Evolutionary conservation across 2,797 vertebrate genomes (phyloP).

Genomic region (Myoxocephalus aenaeus): DNA sequence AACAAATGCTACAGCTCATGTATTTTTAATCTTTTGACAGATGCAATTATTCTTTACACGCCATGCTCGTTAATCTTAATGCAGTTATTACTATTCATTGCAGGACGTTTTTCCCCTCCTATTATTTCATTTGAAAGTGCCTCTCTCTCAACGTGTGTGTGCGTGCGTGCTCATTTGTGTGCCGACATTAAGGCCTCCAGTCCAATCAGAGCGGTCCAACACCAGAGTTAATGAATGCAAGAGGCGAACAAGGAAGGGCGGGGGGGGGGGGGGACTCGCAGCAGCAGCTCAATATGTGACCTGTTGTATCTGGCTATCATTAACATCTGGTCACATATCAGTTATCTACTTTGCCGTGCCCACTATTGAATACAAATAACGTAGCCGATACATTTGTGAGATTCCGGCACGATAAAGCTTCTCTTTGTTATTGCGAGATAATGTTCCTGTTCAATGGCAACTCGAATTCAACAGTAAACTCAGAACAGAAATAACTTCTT

Average conservation of each 20-base stretch:
- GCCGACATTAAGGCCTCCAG: slow-evolving; percentile 36
- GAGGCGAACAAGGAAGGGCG: slow-evolving; percentile 16
- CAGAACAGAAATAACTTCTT: slow-evolving; percentile 66
- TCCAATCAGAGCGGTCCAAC: slow-evolving; percentile 72
- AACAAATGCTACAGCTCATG: slow-evolving; percentile 81
- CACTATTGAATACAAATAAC: slow-evolving; percentile 47
- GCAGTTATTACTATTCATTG: slow-evolving; percentile 85
- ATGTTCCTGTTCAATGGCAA: slow-evolving; percentile 37
- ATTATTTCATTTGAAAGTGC: slow-evolving; percentile 77
- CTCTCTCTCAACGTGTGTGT: neutral
- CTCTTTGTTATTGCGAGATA: slow-evolving; percentile 29
- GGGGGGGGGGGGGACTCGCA: slow-evolving; percentile 21
- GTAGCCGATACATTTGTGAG: slow-evolving; percentile 34
- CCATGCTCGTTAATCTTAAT: slow-evolving; percentile 86
- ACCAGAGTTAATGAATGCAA: slow-evolving; percentile 70
- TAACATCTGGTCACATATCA: slow-evolving; percentile 73
- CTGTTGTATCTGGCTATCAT: slow-evolving; percentile 73
- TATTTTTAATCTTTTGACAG: slow-evolving; percentile 86
- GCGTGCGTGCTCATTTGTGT: slow-evolving; percentile 33
- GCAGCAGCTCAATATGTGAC: slow-evolving; percentile 70
- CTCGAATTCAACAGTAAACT: slow-evolving; percentile 54
- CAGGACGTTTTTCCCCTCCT: slow-evolving; percentile 67
- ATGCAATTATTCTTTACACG: slow-evolving; percentile 85
- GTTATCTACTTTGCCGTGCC: slow-evolving; percentile 51
- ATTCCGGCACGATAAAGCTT: slow-evolving; percentile 21